Base-by-base conservation (phyloP, 2,888 invertebrate genomes). In the Calliopum simillimum region DNA sequence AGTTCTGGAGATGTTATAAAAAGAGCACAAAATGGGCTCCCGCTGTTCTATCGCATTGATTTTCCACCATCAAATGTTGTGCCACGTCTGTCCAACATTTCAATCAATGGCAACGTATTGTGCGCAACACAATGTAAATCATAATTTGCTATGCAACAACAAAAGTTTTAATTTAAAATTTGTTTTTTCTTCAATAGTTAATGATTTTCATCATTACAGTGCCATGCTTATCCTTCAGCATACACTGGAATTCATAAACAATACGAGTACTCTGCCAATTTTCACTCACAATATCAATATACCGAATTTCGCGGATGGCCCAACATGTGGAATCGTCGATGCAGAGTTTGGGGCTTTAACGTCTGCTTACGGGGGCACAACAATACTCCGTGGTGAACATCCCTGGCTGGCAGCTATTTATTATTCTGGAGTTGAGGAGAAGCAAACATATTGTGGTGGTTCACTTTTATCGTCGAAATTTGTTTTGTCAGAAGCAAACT, bases 351-450 rank as follows among this genome's bases (percentile, higher is more conserved):
- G 33, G 8, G 8, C 8, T 6, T 70, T 75, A 70, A 71, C 2
- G 82, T 83, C 4, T 73, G 33, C 33, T 33, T 33, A 33, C 67
- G 4, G 69, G 70, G 16, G 8, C 33, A 33, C 5, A 33, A 8
- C 8, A 8, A 64, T 82, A n/a, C 68, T 72, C 0, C 84, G 86
- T 1, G 89, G 90, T 0, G 89, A 90, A 64, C 89, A 90, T 88
- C 92, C 92, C 0, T 92, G 92, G 92, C 80, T 91, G 70, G 89
- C 87, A 0, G 91, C 91, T 0, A 86, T 61, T 23, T 91, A 89
- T n/a, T n/a, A n/a, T n/a, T n/a, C n/a, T n/a, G n/a, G n/a, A n/a
- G n/a, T n/a, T 75, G 82, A 88, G 69, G 85, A 86, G 11, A 88
- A 6, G 80, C 68, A 13, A 85, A 81, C 58, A 74, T 81, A n/a